Base-by-base conservation (phyloP, 92 coral and sea anemone genomes). In the Scolanthus callimorphus region DNA sequence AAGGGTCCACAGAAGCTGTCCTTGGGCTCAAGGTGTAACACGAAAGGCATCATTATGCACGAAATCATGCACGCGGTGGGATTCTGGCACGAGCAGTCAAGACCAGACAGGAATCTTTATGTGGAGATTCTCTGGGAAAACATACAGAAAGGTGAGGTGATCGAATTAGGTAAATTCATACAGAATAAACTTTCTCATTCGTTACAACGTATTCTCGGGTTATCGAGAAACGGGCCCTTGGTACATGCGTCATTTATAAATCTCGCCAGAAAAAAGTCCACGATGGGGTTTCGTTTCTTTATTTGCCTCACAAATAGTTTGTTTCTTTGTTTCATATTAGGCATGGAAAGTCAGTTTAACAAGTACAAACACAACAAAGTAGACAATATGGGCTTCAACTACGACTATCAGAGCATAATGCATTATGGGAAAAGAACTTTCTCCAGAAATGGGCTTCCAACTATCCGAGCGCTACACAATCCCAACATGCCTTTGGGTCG, bases 81-180 rank as follows among this genome's bases (percentile, higher is more conserved):
- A 17, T 91, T 91, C 43, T 87, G 90, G 85, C 97, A 91, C 67
- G 97, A 91, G 44, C 97, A 91, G 69, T 78, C 89, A 31, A 76
- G 97, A 6, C 97, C 91, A 0, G 97, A 91, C 62, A 54, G 97
- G 41, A 86, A 91, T 70, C 70, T 55, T 58, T 91, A 63, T 41
- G 96, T 91, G 11, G 96, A 91, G 57, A 73, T 91, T 43, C 64
- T 91, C 25, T 91, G 97, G 97, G 97, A 91, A 52, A 91, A 91
- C 58, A 77, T 91, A 52, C 76, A 67, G 25, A 66, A 69, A 27
- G 89, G 97, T 91, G 31, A 65, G 88, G n/a, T n/a, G n/a, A n/a
- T n/a, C n/a, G n/a, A n/a, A n/a, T n/a, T n/a, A n/a, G n/a, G n/a
- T n/a, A n/a, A n/a, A n/a, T n/a, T n/a, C n/a, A n/a, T n/a, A n/a